Evolutionary conservation across 92 coral and sea anemone species (phyloP), one percentile per base, ranked within the genome.

Genomic region (Parazoanthus atlanticus): DNA sequence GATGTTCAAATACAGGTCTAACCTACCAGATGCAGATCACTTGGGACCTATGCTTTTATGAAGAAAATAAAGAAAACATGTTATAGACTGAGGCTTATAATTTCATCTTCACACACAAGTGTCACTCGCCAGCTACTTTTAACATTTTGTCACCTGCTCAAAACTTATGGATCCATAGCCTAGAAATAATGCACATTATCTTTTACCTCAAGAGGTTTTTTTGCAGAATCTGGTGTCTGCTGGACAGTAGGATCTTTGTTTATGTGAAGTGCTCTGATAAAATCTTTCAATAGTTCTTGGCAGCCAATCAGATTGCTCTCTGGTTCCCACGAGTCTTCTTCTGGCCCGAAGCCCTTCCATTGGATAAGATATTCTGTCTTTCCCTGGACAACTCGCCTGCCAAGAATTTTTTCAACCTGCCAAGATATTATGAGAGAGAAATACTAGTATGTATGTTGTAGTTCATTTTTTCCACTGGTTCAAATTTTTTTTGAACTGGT

Each of bases 261-360:
- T 84, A 29, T 30, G 43, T 84, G 61, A 70, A 29, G 32, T 26
- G n/a, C 5, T 46, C 61, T 84, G 17, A 3, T 30, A 46, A 67
- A 84, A 16, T 70, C 28, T 10, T 69, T 70, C 30, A 84, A 43
- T 58, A 84, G 16, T n/a, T 28, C 78, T 5, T 43, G 16, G 38
- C 87, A 84, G 66, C 87, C 87, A 70, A 84, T 67, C 8, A 84
- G 87, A 29, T 84, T 84, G 21, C 78, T 70, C 5, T 49, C 17
- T 69, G 87, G 87, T 46, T 84, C 87, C 87, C 87, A 84, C 12
- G 87, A 84, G 31, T 84, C 78, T 41, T 84, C 87, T 84, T 84
- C 78, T 41, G 87, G 78, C 6, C 87, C 87, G 41, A 84, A 84
- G 29, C 87, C 78, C 28, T 67, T 84, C 87, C 87, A 84, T 1